A percentile compares a stretch with the other conserved stretches of the same genome.
phyloP scores from a whole-genome alignment of 2,113 vertebrate genomes.

The Urocynchramus pylzowi region DNA sequence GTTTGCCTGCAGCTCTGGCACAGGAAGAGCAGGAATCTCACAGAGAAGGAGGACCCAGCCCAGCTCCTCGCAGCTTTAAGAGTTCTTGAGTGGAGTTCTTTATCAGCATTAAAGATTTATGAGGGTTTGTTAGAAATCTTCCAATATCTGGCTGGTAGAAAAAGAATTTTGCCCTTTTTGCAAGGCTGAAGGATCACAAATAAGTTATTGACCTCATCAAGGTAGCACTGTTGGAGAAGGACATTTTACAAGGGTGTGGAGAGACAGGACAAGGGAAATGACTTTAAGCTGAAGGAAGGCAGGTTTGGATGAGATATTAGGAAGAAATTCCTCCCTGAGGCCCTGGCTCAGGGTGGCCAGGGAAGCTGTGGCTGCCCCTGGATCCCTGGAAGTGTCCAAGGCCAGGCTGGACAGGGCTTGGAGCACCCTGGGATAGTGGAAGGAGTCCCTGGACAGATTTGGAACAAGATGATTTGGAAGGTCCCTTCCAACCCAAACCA shows the following conservation, averaged over 20 bases:
- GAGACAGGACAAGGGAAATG: not conserved
- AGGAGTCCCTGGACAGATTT: not conserved
- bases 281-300: not conserved
- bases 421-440: rapidly evolving
- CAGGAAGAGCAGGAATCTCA: not conserved
- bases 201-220: not conserved
- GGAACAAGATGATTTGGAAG: not conserved
- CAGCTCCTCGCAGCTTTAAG: not conserved
- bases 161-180: not conserved
- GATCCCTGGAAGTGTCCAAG: not conserved
- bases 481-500: not conserved
- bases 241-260: not conserved
- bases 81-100: not conserved
- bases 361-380: not conserved
- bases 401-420: rapidly evolving
- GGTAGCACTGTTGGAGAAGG: not conserved
- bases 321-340: not conserved
- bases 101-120: not conserved
- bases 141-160: not conserved
- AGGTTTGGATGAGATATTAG: not conserved
- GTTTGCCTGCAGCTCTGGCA: not conserved
- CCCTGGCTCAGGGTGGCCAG: not conserved
- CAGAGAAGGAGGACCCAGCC: not conserved
- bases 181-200: not conserved
- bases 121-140: not conserved